phyloP scores from a whole-genome alignment of 2,888 invertebrate species.

The Herminia tarsipennalis region DNA sequence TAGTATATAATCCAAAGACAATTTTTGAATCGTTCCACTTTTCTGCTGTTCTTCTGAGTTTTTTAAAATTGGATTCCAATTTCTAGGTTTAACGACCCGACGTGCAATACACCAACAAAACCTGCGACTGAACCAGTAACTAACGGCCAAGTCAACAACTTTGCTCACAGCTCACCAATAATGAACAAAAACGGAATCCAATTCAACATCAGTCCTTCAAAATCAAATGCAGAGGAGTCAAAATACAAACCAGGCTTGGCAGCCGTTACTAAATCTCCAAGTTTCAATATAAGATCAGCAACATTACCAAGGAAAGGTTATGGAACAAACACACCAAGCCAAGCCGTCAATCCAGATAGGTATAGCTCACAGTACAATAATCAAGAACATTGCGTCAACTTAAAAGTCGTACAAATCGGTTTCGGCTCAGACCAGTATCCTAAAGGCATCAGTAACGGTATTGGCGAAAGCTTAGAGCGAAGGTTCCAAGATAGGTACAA shows the following conservation, averaged over 20 bases:
- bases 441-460: conserved; percentile 80
- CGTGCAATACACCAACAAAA: conserved; percentile 76
- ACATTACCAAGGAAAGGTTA: conserved; percentile 90
- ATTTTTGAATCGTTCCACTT: too few relatives aligned
- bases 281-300: conserved; percentile 86
- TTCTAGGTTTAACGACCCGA: conserved; percentile 88
- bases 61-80: too few relatives aligned
- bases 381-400: conserved; percentile 82
- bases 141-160: conserved; percentile 67
- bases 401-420: conserved; percentile 87
- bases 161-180: conserved; percentile 82
- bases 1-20: too few relatives aligned
- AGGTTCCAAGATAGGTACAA: conserved; percentile 83
- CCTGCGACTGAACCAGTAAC: conserved; percentile 55
- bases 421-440: conserved; percentile 86
- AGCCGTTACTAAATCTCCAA: conserved; percentile 76
- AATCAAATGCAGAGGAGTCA: conserved; percentile 76
- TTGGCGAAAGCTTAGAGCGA: conserved; percentile 76
- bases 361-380: conserved; percentile 84
- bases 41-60: too few relatives aligned
- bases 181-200: conserved; percentile 85
- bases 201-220: conserved; percentile 80
- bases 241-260: conserved; percentile 74
- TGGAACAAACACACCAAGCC: conserved; percentile 68
- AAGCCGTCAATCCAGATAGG: conserved; percentile 77